These are phyloP conservation scores for Standfussiana lucernea DNA, from an alignment of 2,888 invertebrate species.

Conservation along the genomic window DNA sequence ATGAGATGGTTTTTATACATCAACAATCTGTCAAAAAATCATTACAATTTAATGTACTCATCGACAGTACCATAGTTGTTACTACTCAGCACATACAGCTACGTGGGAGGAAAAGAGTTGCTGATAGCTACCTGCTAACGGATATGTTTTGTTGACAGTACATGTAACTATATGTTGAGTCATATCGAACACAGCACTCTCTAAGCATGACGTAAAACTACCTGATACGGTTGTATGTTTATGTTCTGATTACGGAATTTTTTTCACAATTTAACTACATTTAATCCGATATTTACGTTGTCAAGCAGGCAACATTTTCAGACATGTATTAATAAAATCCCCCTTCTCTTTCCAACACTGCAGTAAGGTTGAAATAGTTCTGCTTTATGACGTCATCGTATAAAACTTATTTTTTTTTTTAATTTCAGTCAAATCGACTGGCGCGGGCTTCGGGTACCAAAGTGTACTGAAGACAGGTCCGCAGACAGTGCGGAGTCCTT, in stretches of 20 bases:
- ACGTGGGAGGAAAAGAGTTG: background rate
- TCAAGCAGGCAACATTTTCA: background rate
- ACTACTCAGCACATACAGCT: no score
- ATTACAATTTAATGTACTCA: background rate
- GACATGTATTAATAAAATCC: no score
- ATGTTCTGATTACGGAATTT: background rate
- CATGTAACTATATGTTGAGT: background rate
- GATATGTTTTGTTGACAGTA: background rate
- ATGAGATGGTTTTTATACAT: background rate
- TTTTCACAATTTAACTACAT: no score
- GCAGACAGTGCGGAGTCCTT: background rate
- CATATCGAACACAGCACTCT: background rate
- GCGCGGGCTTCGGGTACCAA: background rate
- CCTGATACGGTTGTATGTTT: background rate
- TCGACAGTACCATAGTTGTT: background rate
- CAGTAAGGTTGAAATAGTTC: background rate
- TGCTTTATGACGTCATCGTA: background rate
- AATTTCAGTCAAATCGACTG: background rate
- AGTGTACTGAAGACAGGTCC: background rate
- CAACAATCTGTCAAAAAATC: background rate
- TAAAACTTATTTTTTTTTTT: background rate
- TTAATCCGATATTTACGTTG: no score
- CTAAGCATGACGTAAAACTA: background rate
- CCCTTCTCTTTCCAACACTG: background rate
- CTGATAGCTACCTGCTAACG: background rate